phyloP scores from a whole-genome alignment of 2,113 vertebrate species.

The Sitta europaea region DNA sequence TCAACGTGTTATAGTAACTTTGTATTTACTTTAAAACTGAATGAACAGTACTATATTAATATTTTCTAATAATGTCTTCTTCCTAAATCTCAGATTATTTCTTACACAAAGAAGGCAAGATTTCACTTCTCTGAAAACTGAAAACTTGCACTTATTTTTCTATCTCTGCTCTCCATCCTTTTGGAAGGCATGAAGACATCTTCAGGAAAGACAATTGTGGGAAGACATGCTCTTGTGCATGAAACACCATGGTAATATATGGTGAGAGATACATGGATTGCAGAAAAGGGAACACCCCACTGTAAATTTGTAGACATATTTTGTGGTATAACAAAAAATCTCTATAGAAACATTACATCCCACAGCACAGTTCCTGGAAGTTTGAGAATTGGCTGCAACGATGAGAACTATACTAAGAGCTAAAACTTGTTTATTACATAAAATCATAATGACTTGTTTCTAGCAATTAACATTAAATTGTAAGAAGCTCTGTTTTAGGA shows the following conservation, averaged over 20 bases:
- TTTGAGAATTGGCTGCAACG: constrained; percentile 29
- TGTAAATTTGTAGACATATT: background rate
- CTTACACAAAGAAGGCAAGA: background rate
- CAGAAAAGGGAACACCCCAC: background rate
- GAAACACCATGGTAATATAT: background rate
- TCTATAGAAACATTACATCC: constrained; percentile 21
- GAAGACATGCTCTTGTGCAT: rapidly evolving
- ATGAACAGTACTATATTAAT: background rate
- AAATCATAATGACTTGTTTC: constrained; percentile 20
- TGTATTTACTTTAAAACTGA: background rate
- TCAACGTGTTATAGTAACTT: background rate
- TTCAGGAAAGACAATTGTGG: background rate
- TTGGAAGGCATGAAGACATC: background rate
- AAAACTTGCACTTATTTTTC: background rate
- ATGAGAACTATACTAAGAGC: background rate
- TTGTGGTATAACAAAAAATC: background rate
- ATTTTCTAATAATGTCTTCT: background rate
- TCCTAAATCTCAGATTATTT: background rate
- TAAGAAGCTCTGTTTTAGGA: background rate
- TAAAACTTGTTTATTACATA: background rate
- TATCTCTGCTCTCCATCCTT: background rate
- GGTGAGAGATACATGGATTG: background rate
- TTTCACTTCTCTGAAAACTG: background rate
- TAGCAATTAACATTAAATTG: background rate
- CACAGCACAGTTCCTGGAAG: constrained; percentile 35